Conservation (phyloP, 2,888 invertebrate genomes). For the Rhodophaea formosa region DNA sequence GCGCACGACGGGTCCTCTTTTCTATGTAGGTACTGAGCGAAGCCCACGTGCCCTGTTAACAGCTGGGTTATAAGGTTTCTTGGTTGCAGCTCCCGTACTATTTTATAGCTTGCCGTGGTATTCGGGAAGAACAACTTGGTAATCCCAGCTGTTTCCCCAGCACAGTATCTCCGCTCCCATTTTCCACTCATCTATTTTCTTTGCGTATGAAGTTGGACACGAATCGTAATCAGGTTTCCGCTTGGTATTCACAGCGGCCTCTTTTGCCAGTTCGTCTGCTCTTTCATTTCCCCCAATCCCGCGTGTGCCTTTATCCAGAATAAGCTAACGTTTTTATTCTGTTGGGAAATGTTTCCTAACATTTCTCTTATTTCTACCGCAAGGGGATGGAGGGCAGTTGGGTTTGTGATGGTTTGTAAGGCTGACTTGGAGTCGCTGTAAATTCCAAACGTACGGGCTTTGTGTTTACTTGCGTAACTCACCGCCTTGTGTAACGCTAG, state of each 20-base stretch:
- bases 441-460: too few relatives aligned
- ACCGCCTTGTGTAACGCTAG: too few relatives aligned
- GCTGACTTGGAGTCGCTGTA: too few relatives aligned
- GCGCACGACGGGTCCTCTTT: neutral
- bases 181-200: too few relatives aligned
- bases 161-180: neutral
- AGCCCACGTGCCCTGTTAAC: neutral
- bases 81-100: neutral
- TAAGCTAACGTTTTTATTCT: neutral
- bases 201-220: too few relatives aligned
- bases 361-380: constrained; percentile 1
- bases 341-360: neutral
- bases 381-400: neutral
- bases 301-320: too few relatives aligned
- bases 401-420: too few relatives aligned
- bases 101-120: neutral
- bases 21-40: neutral
- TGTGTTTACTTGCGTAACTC: too few relatives aligned
- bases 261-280: too few relatives aligned
- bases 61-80: neutral
- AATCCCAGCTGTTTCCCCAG: neutral
- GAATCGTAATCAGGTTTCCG: too few relatives aligned
- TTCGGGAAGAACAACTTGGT: neutral
- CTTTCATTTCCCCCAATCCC: too few relatives aligned
- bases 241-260: too few relatives aligned